Conservation (phyloP, 1,140 invertebrate genomes). For the Ladona fulva region DNA sequence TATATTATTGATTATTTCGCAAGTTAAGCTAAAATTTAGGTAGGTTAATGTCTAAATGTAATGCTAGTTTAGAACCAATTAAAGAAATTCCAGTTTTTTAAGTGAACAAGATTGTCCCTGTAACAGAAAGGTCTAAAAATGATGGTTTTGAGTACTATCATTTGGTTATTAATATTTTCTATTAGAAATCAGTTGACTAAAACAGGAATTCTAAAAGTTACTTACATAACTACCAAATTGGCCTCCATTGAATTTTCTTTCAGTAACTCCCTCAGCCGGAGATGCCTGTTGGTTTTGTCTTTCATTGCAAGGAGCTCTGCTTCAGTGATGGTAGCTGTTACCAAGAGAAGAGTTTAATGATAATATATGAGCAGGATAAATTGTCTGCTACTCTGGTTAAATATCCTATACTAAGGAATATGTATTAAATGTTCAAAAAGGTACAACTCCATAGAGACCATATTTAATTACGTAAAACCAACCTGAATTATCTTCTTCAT, state of each 20-base stretch:
- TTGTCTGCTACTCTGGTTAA: neutral
- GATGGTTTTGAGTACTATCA: no score
- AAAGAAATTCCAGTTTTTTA: no score
- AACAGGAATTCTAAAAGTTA: no score
- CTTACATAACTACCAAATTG: conserved; percentile 82
- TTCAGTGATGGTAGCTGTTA: conserved; percentile 59
- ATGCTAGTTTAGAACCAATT: no score
- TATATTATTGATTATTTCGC: no score
- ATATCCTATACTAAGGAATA: conserved; percentile 24
- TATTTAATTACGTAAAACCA: conserved; percentile 29
- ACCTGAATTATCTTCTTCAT: conserved; percentile 43
- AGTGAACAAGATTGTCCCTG: no score
- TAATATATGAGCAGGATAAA: no score
- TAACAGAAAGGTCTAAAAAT: no score
- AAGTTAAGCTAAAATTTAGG: no score
- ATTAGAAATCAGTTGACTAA: no score
- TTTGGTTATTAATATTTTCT: no score
- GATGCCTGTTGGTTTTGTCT: conserved; percentile 84
- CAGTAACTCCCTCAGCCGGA: conserved; percentile 78
- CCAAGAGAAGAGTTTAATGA: conserved; percentile 25
- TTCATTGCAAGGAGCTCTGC: conserved; percentile 74
- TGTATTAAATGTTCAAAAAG: conserved; percentile 15
- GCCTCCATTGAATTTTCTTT: conserved; percentile 76
- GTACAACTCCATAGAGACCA: conserved; percentile 45
- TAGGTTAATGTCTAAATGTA: no score